phyloP scores from a whole-genome alignment of 2,888 invertebrate genomes.

The Dryobota labecula region DNA sequence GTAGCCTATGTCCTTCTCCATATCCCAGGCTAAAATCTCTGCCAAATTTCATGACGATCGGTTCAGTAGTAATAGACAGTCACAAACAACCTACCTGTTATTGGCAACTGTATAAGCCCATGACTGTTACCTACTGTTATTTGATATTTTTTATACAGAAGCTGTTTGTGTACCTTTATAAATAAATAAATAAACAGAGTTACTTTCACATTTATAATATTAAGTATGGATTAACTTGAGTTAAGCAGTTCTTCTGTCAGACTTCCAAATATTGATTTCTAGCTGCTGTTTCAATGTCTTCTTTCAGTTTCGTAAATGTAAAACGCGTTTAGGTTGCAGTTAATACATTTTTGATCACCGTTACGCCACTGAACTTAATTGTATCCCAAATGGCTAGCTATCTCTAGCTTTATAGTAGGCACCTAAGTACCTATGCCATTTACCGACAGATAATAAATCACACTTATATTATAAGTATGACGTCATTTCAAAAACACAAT shows the following conservation, averaged over 20 bases:
- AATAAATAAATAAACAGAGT: no score
- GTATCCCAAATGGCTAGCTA: background rate
- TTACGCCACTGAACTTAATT: background rate
- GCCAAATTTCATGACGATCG: no score
- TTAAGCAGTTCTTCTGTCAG: background rate
- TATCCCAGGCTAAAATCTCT: no score
- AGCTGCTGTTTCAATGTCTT: background rate
- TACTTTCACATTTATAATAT: no score
- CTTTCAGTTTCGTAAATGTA: background rate
- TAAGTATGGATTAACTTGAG: no score
- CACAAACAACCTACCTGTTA: no score
- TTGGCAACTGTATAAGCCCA: no score
- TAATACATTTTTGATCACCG: background rate
- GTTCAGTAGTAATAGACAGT: no score
- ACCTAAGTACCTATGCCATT: background rate
- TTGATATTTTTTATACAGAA: no score
- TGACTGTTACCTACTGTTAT: no score
- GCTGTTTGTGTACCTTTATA: no score
- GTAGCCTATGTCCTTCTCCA: no score
- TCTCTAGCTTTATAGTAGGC: background rate
- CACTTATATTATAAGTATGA: background rate
- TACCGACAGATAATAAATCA: background rate
- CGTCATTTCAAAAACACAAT: background rate
- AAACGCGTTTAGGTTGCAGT: background rate
- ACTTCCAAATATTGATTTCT: background rate